phyloP scores from a whole-genome alignment of 2,888 invertebrate genomes.

The Drosophila ustulata region DNA sequence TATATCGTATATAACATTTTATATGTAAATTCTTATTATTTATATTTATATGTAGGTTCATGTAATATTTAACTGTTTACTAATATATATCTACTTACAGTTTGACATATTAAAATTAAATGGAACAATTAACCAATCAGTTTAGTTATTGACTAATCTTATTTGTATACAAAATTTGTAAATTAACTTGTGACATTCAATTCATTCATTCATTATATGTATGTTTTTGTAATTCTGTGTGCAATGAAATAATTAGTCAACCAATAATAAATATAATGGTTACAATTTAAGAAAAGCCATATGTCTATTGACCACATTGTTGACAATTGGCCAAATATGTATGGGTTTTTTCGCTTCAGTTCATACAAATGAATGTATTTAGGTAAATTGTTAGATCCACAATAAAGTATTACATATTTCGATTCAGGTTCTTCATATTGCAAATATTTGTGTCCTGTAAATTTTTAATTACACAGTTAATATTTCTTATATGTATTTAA shows the following conservation, averaged over 20 bases:
- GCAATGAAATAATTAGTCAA: constrained; percentile 3
- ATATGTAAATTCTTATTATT: constrained; percentile 39
- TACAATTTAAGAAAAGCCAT: background rate
- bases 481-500: no score
- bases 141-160: constrained; percentile 36
- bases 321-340: no score
- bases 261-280: background rate
- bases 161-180: constrained; percentile 12
- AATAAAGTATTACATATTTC: no score
- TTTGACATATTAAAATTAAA: constrained; percentile 34
- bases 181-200: constrained; percentile 28
- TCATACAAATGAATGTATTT: no score
- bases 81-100: constrained; percentile 38
- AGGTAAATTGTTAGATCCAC: no score
- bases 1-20: constrained; percentile 44
- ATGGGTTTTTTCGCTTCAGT: no score
- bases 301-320: background rate
- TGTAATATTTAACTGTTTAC: constrained; percentile 28
- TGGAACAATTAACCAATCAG: constrained; percentile 59
- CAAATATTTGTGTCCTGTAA: no score
- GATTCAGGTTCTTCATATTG: no score
- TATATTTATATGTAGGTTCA: constrained; percentile 25
- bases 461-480: no score
- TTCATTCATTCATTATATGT: background rate
- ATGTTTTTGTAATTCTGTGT: background rate